Evolutionary conservation across 2,797 vertebrate genomes (phyloP), one percentile per base, ranked within the genome.

Genomic region (Phrynocephalus vlangalii): DNA sequence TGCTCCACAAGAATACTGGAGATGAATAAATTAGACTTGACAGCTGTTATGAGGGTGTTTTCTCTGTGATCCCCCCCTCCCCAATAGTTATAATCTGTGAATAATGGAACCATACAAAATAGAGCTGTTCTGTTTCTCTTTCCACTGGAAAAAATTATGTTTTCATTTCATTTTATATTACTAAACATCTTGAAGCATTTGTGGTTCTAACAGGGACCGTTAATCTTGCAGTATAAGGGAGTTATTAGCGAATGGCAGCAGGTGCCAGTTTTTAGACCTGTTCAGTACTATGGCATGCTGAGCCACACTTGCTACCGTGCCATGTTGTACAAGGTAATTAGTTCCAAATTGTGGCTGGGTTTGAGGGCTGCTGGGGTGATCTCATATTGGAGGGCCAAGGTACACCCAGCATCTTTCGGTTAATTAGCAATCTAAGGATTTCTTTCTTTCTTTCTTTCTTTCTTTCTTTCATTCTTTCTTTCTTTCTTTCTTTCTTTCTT

Each of bases 21-120:
- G 76, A 89, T 91, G 85, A 20, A 93, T 93, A 93, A 87, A 82
- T 91, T 94, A 87, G 26, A 91, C 86, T 91, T 92, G 91, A 71
- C 88, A 86, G 94, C 91, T 93, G 92, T 86, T 85, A 91, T 76
- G 56, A 86, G 67, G 84, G 86, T 92, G 79, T 86, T 85, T 71
- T 72, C 20, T 78, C 73, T 82, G 87, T 33, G 80, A 95, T 94
- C 94, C 92, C 52, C 72, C 44, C 24, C 75, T 93, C 52, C 72
- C 44, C 24, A 72, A 89, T 87, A 91, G 88, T 71, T 89, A 87
- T 92, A 44, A 48, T 79, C 44, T 86, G 68, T 84, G 87, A 93
- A 88, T 84, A 88, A 86, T 88, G 60, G 44, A 75, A 70, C 48
- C 33, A 68, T 38, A 81, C 83, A 85, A 77, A 81, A 81, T 81